Evolutionary conservation across 2,888 invertebrate species (phyloP), one percentile per base, ranked within the genome.

Genomic region (Magallana nippona): DNA sequence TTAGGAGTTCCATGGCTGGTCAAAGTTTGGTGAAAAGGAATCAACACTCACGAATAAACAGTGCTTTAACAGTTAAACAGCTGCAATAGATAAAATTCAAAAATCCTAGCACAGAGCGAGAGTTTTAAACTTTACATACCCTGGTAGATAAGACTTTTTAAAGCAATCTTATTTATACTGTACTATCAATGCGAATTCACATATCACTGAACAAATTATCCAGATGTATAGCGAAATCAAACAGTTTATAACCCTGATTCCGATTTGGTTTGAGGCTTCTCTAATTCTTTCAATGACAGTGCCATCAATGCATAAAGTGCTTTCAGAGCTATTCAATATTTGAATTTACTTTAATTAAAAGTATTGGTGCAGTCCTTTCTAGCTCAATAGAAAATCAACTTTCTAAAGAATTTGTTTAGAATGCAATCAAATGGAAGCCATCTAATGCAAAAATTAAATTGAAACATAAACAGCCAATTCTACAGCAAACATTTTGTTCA

Each of bases 331-430:
- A 44, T 44, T 44, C 32, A 32, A 71, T 71, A 71, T 71, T 71
- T 71, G 27, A 71, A 71, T 27, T 27, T 27, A 71, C 71, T 71
- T 71, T 71, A 71, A 71, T 71, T 71, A 71, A 71, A 71, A 71
- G 22, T 71, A 71, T 71, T 71, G 71, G 27, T 71, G 71, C 71
- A 71, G 32, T 71, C 32, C 71, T 27, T 71, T 71, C 15, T 27
- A 32, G 27, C 71, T 71, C 71, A 71, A 71, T 71, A 71, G 71
- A 71, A 71, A 71, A 71, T 71, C 71, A 71, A 71, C 71, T 71
- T 71, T 71, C 71, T 71, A 71, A 71, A 71, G 71, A 27, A 22
- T 71, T 71, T 71, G 22, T 71, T 71, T 71, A 71, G 71, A 71
- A 71, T 71, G 10, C 22, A 71, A 71, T 71, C 71, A 71, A 71